Evolutionary conservation across 1,140 invertebrate genomes (phyloP).

Genomic region (Probaryconus sp.): DNA sequence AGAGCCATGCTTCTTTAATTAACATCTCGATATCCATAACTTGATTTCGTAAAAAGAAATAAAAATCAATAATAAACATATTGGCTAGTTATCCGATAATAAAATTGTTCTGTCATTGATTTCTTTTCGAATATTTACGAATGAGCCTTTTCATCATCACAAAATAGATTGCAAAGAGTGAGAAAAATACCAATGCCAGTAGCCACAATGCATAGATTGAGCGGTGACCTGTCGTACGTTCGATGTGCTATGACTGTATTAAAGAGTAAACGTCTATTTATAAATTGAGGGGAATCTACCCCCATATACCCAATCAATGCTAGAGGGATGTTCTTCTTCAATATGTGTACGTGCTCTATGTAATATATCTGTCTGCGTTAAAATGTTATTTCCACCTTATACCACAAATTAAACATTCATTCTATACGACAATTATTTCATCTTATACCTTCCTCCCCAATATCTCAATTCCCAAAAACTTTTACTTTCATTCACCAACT

Average conservation of each 20-base stretch:
- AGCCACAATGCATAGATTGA: constrained; percentile 70
- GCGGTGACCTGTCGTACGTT: constrained; percentile 74
- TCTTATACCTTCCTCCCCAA: too few species aligned
- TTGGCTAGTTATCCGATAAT: too few species aligned
- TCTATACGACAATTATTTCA: too few species aligned
- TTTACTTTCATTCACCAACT: too few species aligned
- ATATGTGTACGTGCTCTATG: constrained; percentile 7
- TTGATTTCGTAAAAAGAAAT: too few species aligned
- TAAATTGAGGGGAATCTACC: constrained; percentile 66
- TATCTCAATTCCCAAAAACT: too few species aligned
- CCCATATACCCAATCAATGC: constrained; percentile 55
- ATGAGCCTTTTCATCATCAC: constrained; percentile 8
- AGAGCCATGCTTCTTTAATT: too few species aligned
- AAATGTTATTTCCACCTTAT: too few species aligned
- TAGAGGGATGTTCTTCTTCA: constrained; percentile 49
- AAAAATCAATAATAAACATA: too few species aligned
- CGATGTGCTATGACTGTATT: constrained; percentile 74
- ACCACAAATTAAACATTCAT: too few species aligned
- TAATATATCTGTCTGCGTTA: not conserved
- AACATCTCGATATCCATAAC: too few species aligned
- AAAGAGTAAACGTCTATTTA: constrained; percentile 77
- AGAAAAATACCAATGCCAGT: constrained; percentile 47
- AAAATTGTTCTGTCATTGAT: constrained; percentile 18
- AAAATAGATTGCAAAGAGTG: constrained; percentile 30
- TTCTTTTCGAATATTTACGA: constrained; percentile 12